phyloP scores from a whole-genome alignment of 2,797 vertebrate species.

The Adelosebastes latens region DNA sequence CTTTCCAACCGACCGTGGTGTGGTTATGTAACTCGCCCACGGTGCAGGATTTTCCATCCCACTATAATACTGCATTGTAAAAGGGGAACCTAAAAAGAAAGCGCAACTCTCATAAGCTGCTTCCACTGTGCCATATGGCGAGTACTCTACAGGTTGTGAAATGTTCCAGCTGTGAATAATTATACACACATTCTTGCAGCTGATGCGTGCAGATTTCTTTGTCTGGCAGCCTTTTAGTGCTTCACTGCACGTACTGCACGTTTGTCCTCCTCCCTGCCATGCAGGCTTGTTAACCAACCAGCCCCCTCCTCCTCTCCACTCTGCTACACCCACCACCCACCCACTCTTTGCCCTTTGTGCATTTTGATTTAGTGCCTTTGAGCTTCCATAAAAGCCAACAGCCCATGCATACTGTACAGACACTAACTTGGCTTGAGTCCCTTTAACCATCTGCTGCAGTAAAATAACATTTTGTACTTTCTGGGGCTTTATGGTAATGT shows the following conservation, averaged over 20 bases:
- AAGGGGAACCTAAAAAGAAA: background rate
- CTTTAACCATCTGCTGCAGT: background rate
- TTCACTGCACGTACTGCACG: constrained; percentile 65
- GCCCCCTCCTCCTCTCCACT: constrained; percentile 1
- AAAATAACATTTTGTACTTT: background rate
- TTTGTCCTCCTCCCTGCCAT: background rate
- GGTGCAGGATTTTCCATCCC: constrained; percentile 36
- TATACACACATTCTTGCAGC: constrained; percentile 23
- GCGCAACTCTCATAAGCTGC: background rate
- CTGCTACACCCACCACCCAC: constrained; percentile 12
- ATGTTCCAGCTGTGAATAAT: constrained; percentile 8
- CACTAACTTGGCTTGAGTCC: background rate
- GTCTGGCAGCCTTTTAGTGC: constrained; percentile 24
- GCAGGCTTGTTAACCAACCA: constrained; percentile 16
- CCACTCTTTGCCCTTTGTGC: constrained; percentile 33
- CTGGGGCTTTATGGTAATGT: background rate
- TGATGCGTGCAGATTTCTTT: constrained; percentile 39
- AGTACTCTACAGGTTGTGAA: constrained; percentile 10
- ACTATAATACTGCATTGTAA: background rate
- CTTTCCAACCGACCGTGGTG: background rate
- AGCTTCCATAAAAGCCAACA: constrained; percentile 17
- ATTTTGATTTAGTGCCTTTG: constrained; percentile 37
- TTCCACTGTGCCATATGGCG: background rate
- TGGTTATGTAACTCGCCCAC: constrained; percentile 56
- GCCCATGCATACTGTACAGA: constrained; percentile 16